Conservation (phyloP, 2,113 vertebrate species). For the Gymnocephalus cernua region DNA sequence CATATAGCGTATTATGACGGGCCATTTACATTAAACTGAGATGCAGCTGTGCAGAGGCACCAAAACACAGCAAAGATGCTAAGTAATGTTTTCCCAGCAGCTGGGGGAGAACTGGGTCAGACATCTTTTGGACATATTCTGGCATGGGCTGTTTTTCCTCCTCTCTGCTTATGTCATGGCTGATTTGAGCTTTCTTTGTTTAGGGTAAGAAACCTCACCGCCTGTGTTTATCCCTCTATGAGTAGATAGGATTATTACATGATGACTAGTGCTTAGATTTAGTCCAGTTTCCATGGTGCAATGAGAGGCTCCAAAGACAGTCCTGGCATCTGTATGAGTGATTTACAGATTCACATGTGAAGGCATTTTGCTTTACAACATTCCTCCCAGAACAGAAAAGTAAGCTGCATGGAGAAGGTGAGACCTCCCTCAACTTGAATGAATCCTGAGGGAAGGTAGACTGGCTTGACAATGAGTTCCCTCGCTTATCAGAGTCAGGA, state of each 20-base stretch:
- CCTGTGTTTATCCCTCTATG: neutral
- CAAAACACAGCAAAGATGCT: conserved; percentile 13
- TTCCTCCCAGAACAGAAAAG: conserved; percentile 34
- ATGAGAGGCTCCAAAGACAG: neutral
- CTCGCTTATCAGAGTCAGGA: neutral
- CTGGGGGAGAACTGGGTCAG: conserved; percentile 46
- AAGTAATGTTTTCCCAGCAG: conserved; percentile 20
- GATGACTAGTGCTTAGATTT: neutral
- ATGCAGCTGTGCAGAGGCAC: conserved; percentile 15
- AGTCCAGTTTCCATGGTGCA: neutral
- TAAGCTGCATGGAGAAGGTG: conserved; percentile 20
- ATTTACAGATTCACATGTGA: conserved; percentile 37
- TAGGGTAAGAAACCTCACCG: neutral
- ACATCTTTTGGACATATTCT: conserved; percentile 36
- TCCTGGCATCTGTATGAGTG: neutral
- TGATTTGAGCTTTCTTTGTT: conserved; percentile 35
- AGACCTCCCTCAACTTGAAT: conserved; percentile 13
- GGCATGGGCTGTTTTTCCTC: conserved; percentile 33
- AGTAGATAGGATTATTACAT: conserved; percentile 3
- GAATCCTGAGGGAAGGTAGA: conserved; percentile 13
- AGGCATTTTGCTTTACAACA: conserved; percentile 44
- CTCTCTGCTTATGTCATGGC: conserved; percentile 23
- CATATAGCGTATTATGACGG: neutral
- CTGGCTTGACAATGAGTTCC: neutral
- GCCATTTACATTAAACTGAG: neutral